Conservation (phyloP, 2,113 vertebrate species). For the Thamnophis sirtalis region DNA sequence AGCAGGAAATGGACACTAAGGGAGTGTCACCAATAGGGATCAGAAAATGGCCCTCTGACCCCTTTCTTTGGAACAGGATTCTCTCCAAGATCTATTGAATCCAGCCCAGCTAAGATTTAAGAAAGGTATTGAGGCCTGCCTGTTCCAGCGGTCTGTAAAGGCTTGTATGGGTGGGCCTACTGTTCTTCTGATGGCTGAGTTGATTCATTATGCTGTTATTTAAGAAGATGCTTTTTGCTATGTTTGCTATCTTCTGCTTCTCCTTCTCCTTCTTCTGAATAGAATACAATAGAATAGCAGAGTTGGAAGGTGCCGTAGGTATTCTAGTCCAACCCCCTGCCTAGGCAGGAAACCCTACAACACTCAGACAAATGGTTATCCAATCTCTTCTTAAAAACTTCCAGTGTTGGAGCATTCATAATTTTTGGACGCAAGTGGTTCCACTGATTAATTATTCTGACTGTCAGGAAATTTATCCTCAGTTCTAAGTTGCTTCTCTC, state of each 20-base stretch:
- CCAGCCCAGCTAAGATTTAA: neutral
- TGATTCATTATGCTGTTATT: neutral
- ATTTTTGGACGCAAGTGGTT: too few relatives aligned
- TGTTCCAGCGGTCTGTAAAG: neutral
- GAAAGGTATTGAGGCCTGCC: neutral
- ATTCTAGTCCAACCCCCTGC: too few relatives aligned
- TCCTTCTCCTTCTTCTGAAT: too few relatives aligned
- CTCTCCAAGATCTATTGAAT: neutral
- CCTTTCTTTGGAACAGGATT: neutral
- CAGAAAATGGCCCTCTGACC: neutral
- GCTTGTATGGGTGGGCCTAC: neutral
- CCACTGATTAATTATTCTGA: too few relatives aligned
- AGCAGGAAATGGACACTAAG: neutral
- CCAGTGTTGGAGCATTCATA: too few relatives aligned
- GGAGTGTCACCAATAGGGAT: neutral
- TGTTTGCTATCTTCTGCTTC: neutral
- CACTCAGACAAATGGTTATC: too few relatives aligned
- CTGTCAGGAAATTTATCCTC: too few relatives aligned
- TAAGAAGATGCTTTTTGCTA: neutral
- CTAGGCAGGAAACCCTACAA: too few relatives aligned
- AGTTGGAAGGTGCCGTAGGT: too few relatives aligned
- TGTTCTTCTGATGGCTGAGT: neutral
- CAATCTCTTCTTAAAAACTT: too few relatives aligned
- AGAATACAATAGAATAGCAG: too few relatives aligned
- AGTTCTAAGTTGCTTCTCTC: too few relatives aligned